Base-by-base conservation (phyloP, 2,113 vertebrate species). In the Lanius ludovicianus region DNA sequence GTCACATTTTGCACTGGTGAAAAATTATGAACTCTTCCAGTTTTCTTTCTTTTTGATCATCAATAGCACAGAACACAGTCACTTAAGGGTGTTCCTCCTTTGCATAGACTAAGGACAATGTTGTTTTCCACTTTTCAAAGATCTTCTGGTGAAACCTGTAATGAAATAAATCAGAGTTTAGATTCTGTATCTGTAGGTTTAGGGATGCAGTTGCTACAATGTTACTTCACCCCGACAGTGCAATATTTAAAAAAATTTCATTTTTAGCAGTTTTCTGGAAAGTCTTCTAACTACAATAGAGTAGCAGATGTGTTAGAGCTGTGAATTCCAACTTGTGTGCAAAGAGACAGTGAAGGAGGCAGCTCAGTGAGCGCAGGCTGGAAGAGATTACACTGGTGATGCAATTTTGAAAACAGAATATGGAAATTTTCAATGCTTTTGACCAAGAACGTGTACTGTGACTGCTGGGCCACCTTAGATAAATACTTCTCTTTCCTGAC, bases 391-490 rank as follows among this genome's bases (percentile, higher is more conserved):
- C 3, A 11, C 3, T n/a, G 10, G 11, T 62, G 39, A 28, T 1
- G 2, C 33, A 37, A 39, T 81, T 84, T 80, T n/a, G 21, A 69
- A 92, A 89, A 73, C 4, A 4, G 16, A 42, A 10, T 20, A 53
- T 14, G 42, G 23, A 71, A 78, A 60, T 27, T 47, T 84, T 56
- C 41, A 70, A 18, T 53, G 47, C 27, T 73, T 37, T 82, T 76
- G 62, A 31, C 37, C 37, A 78, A 75, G 50, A 76, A 31, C 0
- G 0, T 0, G 0, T 35, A 15, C 23, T 47, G 7, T 71, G 24
- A 68, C 68, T 93, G 13, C 44, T 64, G 52, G 33, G 41, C 14
- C 23, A 30, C 12, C 15, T 82, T 50, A 74, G 41, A 62, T 31
- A 89, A 84, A 79, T 12, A 63, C 2, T 14, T 77, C 24, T 74